These are phyloP conservation scores for Micrasema minimum DNA, from an alignment of 1,140 invertebrate species.

Conservation along the genomic window DNA sequence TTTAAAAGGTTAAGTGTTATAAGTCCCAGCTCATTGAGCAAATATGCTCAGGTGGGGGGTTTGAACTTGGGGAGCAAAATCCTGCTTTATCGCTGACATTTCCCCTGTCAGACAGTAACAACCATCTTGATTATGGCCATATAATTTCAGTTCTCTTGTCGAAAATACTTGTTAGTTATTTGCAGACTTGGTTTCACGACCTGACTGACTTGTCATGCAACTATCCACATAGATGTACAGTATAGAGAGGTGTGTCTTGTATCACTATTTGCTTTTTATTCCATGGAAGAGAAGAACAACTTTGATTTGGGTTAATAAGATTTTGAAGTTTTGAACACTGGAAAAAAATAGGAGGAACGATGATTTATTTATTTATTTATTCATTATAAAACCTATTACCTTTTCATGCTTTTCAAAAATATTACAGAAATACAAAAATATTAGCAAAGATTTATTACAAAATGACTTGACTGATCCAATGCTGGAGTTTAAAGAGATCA, in stretches of 20 bases:
- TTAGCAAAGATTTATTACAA: too few species aligned
- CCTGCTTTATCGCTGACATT: slow-evolving; percentile 50
- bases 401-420: too few species aligned
- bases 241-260: slow-evolving; percentile 46
- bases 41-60: slow-evolving; percentile 49
- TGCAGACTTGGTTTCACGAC: slow-evolving; percentile 27
- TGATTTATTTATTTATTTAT: too few species aligned
- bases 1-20: slow-evolving; percentile 44
- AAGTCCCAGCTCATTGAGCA: slow-evolving; percentile 49
- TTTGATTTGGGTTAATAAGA: slow-evolving; percentile 39
- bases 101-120: slow-evolving; percentile 33
- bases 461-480: too few species aligned
- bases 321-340: slow-evolving; percentile 49
- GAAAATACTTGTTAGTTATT: slow-evolving; percentile 39
- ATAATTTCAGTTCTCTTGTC: slow-evolving; percentile 45
- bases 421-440: too few species aligned
- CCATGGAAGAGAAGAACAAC: slow-evolving; percentile 45
- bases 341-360: slow-evolving; percentile 34
- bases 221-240: slow-evolving; percentile 44
- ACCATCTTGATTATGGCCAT: slow-evolving; percentile 44
- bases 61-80: slow-evolving; percentile 52
- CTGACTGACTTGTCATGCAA: slow-evolving; percentile 28
- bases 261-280: slow-evolving; percentile 47
- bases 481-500: too few species aligned
- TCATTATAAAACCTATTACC: too few species aligned